Base-by-base conservation (phyloP, 2,888 invertebrate species). In the Eumacrocentrus americanus region DNA sequence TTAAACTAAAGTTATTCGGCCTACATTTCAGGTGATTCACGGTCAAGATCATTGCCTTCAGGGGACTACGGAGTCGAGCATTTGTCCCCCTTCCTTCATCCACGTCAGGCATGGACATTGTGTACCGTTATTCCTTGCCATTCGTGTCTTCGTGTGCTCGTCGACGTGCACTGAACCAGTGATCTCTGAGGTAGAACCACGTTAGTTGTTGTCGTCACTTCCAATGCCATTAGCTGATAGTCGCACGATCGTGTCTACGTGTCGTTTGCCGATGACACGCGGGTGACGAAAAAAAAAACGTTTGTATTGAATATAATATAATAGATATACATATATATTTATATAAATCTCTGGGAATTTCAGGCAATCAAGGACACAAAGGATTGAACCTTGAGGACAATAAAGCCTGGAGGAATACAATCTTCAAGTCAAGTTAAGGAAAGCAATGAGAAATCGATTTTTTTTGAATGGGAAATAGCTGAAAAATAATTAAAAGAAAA, bases 41-140 rank as follows among this genome's bases (percentile, higher is more conserved):
- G 60, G 62, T 60, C 62, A 60, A 53, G 57, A 22, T 57, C 59
- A 50, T 50, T 38, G 16, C 53, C 14, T 46, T 37, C 11, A 48
- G 42, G 42, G 20, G 22, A 38, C 29, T 54, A 12, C 34, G 16
- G 34, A 22, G 7, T 42, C n/a, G 20, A 22, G 23, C 20, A 37
- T 35, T 34, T 22, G 46, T 44, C 55, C 60, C 61, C 46, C 61
- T 51, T 52, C 37, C 50, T 68, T 58, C 64, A 22, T 66, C 68
- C 67, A 66, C 48, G 60, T 70, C 71, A 71, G 70, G 12, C 22
- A 34, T 16, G 22, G 23, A 23, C 22, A 29, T 29, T 29, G 29
- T 61, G 65, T 74, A 72, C 75, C 76, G 76, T 75, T 75, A 75
- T 50, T 53, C 61, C 61, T 38, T 64, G 65, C 48, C 48, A 25